Base-by-base conservation (phyloP, 2,888 invertebrate genomes). In the Habroteleia sp. region DNA sequence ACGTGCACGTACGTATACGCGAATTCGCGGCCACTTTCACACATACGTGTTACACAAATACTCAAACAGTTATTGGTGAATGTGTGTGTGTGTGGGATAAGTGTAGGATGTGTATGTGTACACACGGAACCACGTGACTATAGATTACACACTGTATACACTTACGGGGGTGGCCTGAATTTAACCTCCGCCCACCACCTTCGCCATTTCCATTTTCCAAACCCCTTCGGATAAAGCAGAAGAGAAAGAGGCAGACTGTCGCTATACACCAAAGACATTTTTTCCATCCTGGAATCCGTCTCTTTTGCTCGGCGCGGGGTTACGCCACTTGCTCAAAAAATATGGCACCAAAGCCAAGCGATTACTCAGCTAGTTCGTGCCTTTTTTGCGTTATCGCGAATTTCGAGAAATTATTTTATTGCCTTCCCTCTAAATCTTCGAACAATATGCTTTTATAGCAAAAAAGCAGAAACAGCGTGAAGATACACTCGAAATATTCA, bases 91-190 rank as follows among this genome's bases (percentile, higher is more conserved):
- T 27, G 60, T 60, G 46, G 63, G 54, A 27, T 39, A 52, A 39
- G 33, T 27, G 48, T 54, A 7, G 1, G 7, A 25, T 2, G 33
- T 23, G 23, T 23, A 54, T 65, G 39, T 65, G 48, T 77, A 56
- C 54, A 62, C 31, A 60, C 60, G 62, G 42, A 74, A 27, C 35
- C 50, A 66, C 72, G 74, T 77, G 77, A 72, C 63, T 75, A 76
- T 77, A 54, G 69, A 83, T 84, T 84, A 84, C 83, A 81, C 77
- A 79, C 79, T 80, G 82, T 83, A 81, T 82, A 82, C n/a, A n/a
- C 81, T 83, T 81, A 82, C 82, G 81, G 81, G 82, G 82, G 76
- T 85, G 85, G 83, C 84, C 83, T 84, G 82, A 84, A 85, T 85
- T 84, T 82, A 84, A 82, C 83, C 83, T 80, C 80, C 77, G 60